Percentiles rank a stretch among this genome's conserved stretches.
These are phyloP conservation scores for Clusia tigrina DNA, from an alignment of 2,888 invertebrate species.

Conservation along the genomic window DNA sequence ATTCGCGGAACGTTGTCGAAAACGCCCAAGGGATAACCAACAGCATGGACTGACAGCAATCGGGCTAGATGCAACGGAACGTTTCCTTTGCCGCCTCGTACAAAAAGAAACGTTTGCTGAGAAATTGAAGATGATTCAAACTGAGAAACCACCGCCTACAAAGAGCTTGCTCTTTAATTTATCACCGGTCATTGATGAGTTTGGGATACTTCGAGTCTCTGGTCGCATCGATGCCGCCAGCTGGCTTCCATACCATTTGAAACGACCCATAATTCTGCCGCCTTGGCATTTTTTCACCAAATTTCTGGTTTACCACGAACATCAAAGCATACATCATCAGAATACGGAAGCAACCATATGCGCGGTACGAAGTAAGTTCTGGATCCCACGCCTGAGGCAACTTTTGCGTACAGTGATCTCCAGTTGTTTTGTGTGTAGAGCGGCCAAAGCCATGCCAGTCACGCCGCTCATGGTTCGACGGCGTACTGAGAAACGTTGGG, in stretches of 20 bases:
- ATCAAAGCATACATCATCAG: slow-evolving; percentile 20
- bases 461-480: slow-evolving; percentile 28
- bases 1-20: no score
- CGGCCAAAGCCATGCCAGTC: slow-evolving; percentile 2
- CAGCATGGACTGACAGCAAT: neutral
- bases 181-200: slow-evolving; percentile 21
- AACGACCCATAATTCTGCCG: slow-evolving; percentile 21
- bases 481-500: slow-evolving; percentile 27
- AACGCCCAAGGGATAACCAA: neutral
- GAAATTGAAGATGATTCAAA: slow-evolving; percentile 2
- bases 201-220: slow-evolving; percentile 20
- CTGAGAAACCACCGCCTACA: neutral
- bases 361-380: no score
- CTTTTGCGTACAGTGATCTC: slow-evolving; percentile 3
- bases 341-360: no score
- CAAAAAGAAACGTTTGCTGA: no score
- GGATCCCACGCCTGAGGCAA: slow-evolving; percentile 10
- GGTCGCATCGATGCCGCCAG: slow-evolving; percentile 25
- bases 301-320: slow-evolving; percentile 9
- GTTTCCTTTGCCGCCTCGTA: slow-evolving; percentile 11
- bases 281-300: slow-evolving; percentile 9
- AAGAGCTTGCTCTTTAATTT: slow-evolving; percentile 17
- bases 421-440: slow-evolving; percentile 9
- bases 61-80: neutral
- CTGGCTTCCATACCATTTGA: slow-evolving; percentile 19